Conservation (phyloP, 2,113 vertebrate genomes). For the Corythornis madagascariensis region DNA sequence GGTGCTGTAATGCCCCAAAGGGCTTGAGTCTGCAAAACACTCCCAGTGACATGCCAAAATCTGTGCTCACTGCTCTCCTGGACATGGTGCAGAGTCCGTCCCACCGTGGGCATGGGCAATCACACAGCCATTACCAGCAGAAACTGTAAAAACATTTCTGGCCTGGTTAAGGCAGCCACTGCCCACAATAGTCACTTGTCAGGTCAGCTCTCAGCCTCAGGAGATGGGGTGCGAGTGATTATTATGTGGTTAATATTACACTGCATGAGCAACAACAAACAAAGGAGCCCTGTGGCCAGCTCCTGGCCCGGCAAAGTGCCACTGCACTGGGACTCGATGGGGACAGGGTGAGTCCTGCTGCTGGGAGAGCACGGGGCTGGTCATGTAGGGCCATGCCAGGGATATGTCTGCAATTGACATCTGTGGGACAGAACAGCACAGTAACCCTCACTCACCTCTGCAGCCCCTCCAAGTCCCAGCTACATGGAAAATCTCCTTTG, state of each 20-base stretch:
- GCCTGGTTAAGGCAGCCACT: not conserved
- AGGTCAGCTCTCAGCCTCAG: not conserved
- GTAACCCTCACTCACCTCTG: not conserved
- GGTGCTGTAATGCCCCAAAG: not conserved
- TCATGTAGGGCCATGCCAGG: fast-evolving
- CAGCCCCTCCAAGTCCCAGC: not conserved
- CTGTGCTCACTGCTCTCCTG: not conserved
- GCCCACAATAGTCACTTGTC: not conserved
- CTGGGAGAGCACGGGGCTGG: fast-evolving
- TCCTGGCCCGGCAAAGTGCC: fast-evolving
- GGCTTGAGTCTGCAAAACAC: not conserved
- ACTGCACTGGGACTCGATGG: fast-evolving
- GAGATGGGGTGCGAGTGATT: not conserved
- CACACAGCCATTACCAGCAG: not conserved
- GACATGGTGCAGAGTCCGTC: fast-evolving
- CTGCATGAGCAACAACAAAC: not conserved
- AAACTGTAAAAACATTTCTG: not conserved
- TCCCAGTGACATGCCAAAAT: fast-evolving
- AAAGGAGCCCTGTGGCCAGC: fast-evolving
- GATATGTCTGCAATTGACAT: not conserved
- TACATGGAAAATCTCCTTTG: not conserved
- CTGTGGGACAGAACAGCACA: fast-evolving
- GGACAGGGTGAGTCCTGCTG: not conserved
- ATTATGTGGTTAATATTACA: not conserved
- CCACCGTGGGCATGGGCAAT: fast-evolving